Evolutionary conservation across 2,888 invertebrate species (phyloP).

Genomic region (Campoplex capitator): DNA sequence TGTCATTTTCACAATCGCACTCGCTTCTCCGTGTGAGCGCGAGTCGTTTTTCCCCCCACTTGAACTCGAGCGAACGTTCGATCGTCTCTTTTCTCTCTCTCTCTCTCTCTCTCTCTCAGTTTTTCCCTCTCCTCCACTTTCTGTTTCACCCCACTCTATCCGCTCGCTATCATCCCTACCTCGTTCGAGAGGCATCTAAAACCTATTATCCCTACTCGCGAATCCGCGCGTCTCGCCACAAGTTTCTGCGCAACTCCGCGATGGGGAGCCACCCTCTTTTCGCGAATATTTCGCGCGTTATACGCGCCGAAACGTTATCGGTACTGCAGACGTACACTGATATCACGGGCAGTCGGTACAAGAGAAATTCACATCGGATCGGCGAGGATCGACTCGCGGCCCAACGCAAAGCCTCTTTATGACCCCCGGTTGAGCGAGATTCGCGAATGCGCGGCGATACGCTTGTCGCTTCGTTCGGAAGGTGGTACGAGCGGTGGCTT

Average conservation of each 20-base stretch:
- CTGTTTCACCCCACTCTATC: conserved; percentile 8
- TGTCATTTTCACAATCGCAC: conserved; percentile 37
- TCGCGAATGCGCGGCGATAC: conserved; percentile 45
- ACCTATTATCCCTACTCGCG: conserved; percentile 23
- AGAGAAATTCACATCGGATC: conserved; percentile 46
- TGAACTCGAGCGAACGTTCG: conserved; percentile 21
- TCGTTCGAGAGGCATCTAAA: background rate
- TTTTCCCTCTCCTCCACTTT: background rate
- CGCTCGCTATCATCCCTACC: conserved; percentile 40
- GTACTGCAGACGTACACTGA: conserved; percentile 76
- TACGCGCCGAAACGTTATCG: conserved; percentile 74
- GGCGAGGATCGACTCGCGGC: background rate
- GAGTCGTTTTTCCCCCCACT: conserved; percentile 46
- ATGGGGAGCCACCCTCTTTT: conserved; percentile 82
- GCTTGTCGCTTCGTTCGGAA: conserved; percentile 61
- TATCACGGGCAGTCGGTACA: conserved; percentile 66
- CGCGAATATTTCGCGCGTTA: conserved; percentile 72
- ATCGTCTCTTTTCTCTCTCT: background rate
- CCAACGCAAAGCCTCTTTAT: conserved; percentile 23
- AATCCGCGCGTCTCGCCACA: conserved; percentile 8
- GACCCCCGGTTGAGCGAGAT: conserved; percentile 41
- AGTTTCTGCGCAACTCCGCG: conserved; percentile 69
- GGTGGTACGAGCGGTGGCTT: conserved; percentile 58
- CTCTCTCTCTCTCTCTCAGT: background rate
- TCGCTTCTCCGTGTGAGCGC: conserved; percentile 20